Conservation (phyloP, 2,113 vertebrate genomes). For the Oryzias celebensis region DNA sequence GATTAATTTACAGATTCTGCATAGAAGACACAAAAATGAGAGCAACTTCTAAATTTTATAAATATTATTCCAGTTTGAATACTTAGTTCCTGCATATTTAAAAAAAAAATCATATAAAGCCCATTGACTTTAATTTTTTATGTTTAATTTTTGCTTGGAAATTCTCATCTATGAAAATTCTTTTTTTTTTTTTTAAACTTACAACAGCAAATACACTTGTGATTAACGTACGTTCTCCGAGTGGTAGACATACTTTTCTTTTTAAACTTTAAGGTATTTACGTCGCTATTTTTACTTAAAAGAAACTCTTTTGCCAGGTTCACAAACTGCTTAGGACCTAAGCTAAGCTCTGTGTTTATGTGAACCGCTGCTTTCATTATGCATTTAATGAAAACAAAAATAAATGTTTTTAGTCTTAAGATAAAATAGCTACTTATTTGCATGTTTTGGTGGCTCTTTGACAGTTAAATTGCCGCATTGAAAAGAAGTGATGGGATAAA, state of each 20-base stretch:
- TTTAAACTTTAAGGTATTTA: conserved; percentile 34
- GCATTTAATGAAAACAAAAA: not conserved
- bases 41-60: too few species aligned
- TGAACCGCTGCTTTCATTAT: conserved; percentile 19
- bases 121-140: not conserved
- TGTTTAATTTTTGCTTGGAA: not conserved
- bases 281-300: conserved; percentile 7
- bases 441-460: too few species aligned
- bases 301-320: conserved; percentile 25
- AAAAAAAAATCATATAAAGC: too few species aligned
- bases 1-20: not conserved
- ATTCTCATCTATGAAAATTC: not conserved
- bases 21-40: not conserved
- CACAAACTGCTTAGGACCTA: conserved; percentile 34
- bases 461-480: not conserved
- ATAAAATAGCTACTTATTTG: too few species aligned
- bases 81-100: too few species aligned
- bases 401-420: too few species aligned
- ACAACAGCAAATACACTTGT: conserved; percentile 9
- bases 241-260: conserved; percentile 7
- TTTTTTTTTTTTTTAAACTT: not conserved
- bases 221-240: conserved; percentile 14
- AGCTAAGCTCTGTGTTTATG: conserved; percentile 17
- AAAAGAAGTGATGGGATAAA: not conserved
- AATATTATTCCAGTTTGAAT: too few species aligned